Evolutionary conservation across 2,113 vertebrate genomes (phyloP).

Genomic region (Xyliphius kryptos): DNA sequence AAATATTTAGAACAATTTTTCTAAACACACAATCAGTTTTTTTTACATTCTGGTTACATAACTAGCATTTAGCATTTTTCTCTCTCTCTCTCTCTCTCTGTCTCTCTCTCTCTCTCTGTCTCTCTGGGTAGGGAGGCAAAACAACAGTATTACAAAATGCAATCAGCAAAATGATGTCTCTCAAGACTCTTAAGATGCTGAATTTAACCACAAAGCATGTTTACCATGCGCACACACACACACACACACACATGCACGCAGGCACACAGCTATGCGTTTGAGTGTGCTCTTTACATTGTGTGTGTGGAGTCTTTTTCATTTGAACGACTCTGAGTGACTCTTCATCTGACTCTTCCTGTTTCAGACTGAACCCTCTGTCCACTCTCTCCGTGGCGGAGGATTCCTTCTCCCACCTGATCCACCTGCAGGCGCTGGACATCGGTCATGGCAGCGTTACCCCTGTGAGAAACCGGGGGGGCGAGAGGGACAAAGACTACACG

Average conservation of each 20-base stretch:
- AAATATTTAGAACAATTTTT: no score
- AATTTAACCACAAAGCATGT: background rate
- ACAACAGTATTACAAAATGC: no score
- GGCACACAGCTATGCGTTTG: background rate
- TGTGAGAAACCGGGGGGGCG: constrained; percentile 1
- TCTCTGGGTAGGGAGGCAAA: background rate
- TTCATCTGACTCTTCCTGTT: background rate
- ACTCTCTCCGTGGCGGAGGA: constrained; percentile 76
- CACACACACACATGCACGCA: background rate
- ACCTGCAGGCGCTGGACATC: constrained; percentile 85
- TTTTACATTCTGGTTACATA: no score
- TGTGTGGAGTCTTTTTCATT: background rate
- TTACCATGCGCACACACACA: background rate
- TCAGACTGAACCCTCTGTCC: constrained; percentile 85
- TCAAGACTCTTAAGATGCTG: background rate
- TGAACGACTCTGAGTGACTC: background rate
- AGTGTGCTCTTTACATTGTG: constrained; percentile 3
- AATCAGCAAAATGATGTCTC: no score
- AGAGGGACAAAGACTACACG: constrained; percentile 22
- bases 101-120: background rate
- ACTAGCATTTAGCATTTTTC: background rate
- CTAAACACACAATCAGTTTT: no score
- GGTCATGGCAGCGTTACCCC: constrained; percentile 54
- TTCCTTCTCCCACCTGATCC: constrained; percentile 75
- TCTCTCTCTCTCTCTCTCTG: background rate